These are phyloP conservation scores for Antitype chi DNA, from an alignment of 2,888 invertebrate species.

Conservation along the genomic window DNA sequence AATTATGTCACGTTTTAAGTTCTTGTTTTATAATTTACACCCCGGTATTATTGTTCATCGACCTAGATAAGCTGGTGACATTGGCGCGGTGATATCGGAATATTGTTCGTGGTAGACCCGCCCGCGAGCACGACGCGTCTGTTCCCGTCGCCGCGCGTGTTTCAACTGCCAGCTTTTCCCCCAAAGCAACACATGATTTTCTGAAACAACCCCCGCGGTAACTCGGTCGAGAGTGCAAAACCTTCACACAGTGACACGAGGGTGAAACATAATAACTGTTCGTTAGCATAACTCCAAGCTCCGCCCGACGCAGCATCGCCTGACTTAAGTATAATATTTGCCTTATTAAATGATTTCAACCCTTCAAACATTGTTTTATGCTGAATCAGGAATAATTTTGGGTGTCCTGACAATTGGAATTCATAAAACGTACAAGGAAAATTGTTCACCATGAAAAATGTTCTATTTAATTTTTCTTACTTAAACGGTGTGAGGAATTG, in stretches of 20 bases:
- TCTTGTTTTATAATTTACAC: constrained; percentile 69
- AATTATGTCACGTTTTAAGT: constrained; percentile 70
- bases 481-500: not conserved
- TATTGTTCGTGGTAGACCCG: constrained; percentile 59
- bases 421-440: constrained; percentile 25
- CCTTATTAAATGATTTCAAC: constrained; percentile 82
- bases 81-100: constrained; percentile 65
- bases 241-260: constrained; percentile 90
- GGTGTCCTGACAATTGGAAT: constrained; percentile 41
- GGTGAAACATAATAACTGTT: constrained; percentile 87
- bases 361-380: constrained; percentile 72
- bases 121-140: constrained; percentile 70
- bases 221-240: constrained; percentile 89
- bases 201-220: constrained; percentile 85
- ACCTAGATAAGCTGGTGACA: constrained; percentile 73
- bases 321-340: constrained; percentile 84
- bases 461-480: constrained; percentile 16
- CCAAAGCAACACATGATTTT: constrained; percentile 87
- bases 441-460: constrained; percentile 5
- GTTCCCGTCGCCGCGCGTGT: constrained; percentile 74
- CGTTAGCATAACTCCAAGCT: constrained; percentile 85
- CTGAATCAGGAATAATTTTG: constrained; percentile 68
- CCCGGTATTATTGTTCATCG: constrained; percentile 76
- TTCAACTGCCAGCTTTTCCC: constrained; percentile 80
- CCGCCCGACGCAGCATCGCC: constrained; percentile 74